These are phyloP conservation scores for Platygyra sinensis DNA, from an alignment of 64 coral and sea anemone species.

Conservation along the genomic window DNA sequence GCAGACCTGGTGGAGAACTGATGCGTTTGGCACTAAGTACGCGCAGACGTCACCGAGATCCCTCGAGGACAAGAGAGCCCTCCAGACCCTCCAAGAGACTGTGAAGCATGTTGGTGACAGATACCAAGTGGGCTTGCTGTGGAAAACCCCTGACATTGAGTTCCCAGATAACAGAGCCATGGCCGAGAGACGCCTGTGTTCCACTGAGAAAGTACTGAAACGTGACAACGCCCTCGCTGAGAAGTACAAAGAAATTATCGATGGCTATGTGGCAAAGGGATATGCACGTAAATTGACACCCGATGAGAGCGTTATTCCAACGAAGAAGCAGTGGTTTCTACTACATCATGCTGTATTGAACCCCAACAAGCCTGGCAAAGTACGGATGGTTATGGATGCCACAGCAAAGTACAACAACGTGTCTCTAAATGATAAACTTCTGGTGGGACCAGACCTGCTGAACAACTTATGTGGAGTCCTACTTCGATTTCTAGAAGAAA, in stretches of 20 bases:
- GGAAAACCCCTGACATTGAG: neutral
- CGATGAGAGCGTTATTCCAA: neutral
- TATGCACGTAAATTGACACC: neutral
- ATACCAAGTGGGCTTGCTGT: slow-evolving; percentile 34
- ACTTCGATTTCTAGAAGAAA: slow-evolving; percentile 4
- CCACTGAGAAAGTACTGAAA: neutral
- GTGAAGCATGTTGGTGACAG: neutral
- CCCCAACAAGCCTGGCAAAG: slow-evolving; percentile 36
- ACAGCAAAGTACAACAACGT: neutral
- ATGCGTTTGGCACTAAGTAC: neutral
- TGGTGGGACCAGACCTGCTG: slow-evolving; percentile 1
- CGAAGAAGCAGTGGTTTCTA: neutral
- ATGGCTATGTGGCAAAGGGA: neutral
- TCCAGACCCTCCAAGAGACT: slow-evolving; percentile 13
- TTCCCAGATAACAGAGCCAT: slow-evolving; percentile 11
- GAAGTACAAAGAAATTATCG: slow-evolving; percentile 13
- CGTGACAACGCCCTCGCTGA: neutral
- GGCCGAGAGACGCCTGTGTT: neutral
- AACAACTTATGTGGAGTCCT: slow-evolving; percentile 18
- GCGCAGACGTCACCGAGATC: neutral
- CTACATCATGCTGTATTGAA: slow-evolving; percentile 17
- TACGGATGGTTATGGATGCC: slow-evolving; percentile 69
- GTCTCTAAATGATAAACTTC: slow-evolving; percentile 25
- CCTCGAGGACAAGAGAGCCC: slow-evolving; percentile 11
- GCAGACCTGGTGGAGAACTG: slow-evolving; percentile 33